phyloP scores from a whole-genome alignment of 2,797 vertebrate species.

The Sebastes cheni region DNA sequence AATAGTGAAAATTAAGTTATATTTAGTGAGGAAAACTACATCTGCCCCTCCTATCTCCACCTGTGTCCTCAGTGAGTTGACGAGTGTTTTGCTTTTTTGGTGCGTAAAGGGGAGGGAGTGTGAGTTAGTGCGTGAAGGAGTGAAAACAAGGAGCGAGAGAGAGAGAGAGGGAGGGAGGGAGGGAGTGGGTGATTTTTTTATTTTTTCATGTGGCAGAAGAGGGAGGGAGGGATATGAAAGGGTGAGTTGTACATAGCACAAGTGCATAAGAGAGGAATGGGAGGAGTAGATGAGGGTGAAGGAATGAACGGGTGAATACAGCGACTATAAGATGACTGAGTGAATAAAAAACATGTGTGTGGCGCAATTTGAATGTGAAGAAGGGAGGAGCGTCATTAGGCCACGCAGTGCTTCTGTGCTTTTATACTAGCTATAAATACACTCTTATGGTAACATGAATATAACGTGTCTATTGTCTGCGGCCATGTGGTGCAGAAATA shows the following conservation, averaged over 20 bases:
- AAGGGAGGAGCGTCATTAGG: background rate
- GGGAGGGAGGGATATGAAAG: constrained; percentile 13
- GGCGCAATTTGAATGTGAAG: background rate
- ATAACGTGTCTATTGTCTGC: constrained; percentile 34
- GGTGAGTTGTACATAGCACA: constrained; percentile 27
- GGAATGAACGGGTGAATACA: constrained; percentile 8
- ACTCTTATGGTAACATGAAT: background rate
- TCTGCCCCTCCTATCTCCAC: constrained; percentile 7
- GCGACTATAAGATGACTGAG: background rate
- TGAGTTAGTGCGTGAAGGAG: constrained; percentile 23
- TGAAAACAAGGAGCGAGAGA: background rate
- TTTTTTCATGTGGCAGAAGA: constrained; percentile 8
- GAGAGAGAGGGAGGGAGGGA: no score
- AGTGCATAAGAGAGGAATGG: background rate
- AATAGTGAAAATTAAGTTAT: background rate
- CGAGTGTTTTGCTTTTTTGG: constrained; percentile 3
- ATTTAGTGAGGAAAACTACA: background rate
- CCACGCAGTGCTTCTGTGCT: background rate
- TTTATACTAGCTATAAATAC: background rate
- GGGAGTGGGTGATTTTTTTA: background rate
- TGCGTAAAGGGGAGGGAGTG: constrained; percentile 1
- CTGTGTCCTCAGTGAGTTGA: constrained; percentile 36
- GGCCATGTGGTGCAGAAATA: background rate
- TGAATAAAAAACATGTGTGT: background rate
- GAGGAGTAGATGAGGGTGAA: constrained; percentile 7